Evolutionary conservation across 2,797 vertebrate species (phyloP).

Genomic region (Eidolon dupreanum): DNA sequence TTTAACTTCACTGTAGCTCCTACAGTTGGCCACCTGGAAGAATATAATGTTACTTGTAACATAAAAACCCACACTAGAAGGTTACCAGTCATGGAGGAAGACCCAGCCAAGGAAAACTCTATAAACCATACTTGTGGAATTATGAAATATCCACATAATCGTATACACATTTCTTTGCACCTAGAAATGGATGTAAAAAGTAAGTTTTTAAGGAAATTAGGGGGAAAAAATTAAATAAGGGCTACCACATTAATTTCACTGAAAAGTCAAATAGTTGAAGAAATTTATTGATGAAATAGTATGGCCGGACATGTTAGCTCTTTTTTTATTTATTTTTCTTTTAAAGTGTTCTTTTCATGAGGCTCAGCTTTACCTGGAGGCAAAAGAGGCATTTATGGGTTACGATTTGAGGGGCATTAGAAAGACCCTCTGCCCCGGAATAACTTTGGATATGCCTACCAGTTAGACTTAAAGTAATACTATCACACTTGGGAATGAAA

Average conservation of each 20-base stretch:
- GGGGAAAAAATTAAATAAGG: slow-evolving; percentile 3
- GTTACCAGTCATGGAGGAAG: neutral
- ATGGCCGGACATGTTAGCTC: neutral
- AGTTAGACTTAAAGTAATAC: neutral
- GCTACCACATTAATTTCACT: neutral
- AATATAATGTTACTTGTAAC: slow-evolving; percentile 64
- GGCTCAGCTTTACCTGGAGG: neutral
- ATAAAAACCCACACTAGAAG: slow-evolving; percentile 63
- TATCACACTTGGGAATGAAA: neutral
- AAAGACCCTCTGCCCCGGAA: neutral
- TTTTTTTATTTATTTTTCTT: slow-evolving; percentile 1
- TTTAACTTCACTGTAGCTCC: slow-evolving; percentile 75
- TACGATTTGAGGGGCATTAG: neutral
- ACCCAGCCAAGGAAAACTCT: neutral
- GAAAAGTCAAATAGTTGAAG: neutral
- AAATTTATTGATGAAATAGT: slow-evolving; percentile 4
- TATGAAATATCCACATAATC: slow-evolving; percentile 71
- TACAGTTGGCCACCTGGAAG: slow-evolving; percentile 27
- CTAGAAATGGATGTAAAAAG: slow-evolving; percentile 78
- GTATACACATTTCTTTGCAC: slow-evolving; percentile 78
- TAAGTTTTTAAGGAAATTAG: slow-evolving; percentile 79
- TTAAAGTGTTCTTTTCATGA: neutral
- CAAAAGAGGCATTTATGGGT: neutral
- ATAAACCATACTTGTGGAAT: slow-evolving; percentile 77
- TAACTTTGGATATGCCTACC: neutral